These are phyloP conservation scores for Pandion haliaetus DNA, from an alignment of 2,113 vertebrate species.

Conservation along the genomic window DNA sequence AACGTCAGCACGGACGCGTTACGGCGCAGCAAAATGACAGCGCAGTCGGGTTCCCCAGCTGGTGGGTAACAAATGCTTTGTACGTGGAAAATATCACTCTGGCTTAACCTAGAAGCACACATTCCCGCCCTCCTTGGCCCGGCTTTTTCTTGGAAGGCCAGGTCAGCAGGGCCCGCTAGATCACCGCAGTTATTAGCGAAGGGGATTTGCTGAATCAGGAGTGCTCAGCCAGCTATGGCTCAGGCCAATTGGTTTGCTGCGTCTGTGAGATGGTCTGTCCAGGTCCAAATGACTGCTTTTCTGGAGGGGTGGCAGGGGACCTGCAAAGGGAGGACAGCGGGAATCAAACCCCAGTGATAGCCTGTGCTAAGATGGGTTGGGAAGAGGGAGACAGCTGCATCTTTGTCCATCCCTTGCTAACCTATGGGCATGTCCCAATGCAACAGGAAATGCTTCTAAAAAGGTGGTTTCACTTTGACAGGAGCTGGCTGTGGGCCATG, in stretches of 20 bases:
- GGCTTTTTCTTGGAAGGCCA: not conserved
- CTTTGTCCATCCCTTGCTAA: not conserved
- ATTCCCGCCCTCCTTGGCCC: not conserved
- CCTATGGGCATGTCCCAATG: not conserved
- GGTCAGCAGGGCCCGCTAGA: not conserved
- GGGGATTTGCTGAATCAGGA: not conserved
- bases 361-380: not conserved
- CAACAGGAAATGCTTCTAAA: not conserved
- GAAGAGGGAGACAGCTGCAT: not conserved
- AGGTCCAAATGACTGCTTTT: not conserved
- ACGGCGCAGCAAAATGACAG: not conserved
- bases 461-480: fast-evolving
- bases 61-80: not conserved
- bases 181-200: fast-evolving
- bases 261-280: not conserved
- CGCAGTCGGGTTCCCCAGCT: fast-evolving
- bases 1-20: not conserved
- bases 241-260: not conserved
- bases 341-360: not conserved
- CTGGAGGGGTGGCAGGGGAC: not conserved
- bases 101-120: not conserved
- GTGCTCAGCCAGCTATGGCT: not conserved
- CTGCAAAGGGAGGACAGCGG: not conserved
- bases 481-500: not conserved
- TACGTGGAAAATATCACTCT: not conserved